phyloP scores from a whole-genome alignment of 2,797 vertebrate species.

The Liasis olivaceus region DNA sequence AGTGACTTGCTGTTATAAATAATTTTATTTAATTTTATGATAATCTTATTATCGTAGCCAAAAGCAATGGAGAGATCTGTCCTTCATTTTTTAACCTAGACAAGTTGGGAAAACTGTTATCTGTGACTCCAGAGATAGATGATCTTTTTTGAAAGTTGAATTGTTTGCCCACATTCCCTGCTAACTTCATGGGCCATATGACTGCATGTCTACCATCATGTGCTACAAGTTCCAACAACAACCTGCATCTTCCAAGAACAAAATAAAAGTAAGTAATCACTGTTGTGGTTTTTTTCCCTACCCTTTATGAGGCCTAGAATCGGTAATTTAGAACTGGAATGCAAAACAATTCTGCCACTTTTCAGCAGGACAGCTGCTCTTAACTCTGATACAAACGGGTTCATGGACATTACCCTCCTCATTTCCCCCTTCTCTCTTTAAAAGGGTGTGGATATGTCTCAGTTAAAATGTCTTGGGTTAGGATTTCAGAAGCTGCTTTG shows the following conservation, averaged over 20 bases:
- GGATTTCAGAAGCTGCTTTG: background rate
- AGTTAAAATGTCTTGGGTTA: slow-evolving; percentile 39
- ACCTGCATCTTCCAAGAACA: background rate
- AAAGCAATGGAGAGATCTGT: background rate
- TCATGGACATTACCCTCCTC: background rate
- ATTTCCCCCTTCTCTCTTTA: background rate
- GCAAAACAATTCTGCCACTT: slow-evolving; percentile 16
- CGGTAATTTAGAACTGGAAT: background rate
- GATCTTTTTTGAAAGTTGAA: background rate
- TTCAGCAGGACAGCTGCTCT: slow-evolving; percentile 6
- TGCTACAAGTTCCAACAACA: slow-evolving; percentile 9
- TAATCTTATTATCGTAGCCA: background rate
- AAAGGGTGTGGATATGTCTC: background rate
- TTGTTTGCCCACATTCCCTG: background rate
- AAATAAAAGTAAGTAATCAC: background rate
- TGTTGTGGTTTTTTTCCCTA: background rate
- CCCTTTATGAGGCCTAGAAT: background rate
- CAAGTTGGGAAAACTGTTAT: background rate
- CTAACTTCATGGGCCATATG: background rate
- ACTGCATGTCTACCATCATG: slow-evolving; percentile 6
- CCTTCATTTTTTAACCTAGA: background rate
- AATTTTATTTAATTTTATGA: too few relatives aligned
- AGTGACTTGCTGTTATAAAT: background rate
- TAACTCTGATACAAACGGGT: background rate
- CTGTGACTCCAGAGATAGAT: background rate